Evolutionary conservation across 2,113 vertebrate species (phyloP), one percentile per base, ranked within the genome.

Genomic region (Gasterosteus aculeatus): DNA sequence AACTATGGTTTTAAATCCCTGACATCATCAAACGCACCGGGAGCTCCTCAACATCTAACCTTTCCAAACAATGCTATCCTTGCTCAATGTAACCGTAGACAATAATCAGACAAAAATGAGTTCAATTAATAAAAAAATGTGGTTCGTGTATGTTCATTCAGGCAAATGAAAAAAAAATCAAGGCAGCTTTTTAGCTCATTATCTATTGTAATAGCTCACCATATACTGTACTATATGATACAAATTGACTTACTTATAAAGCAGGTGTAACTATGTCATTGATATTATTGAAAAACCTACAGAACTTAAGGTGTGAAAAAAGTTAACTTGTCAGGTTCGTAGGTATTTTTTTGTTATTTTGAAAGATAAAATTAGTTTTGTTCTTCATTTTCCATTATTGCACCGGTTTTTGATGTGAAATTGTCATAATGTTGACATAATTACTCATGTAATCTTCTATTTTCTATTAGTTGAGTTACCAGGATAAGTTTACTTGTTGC

Each of bases 401-500:
- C 87, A 89, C 88, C 72, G 64, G 72, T 88, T 88, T 86, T 88
- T 81, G 76, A 89, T 89, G 86, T 91, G 75, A 83, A 91, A 75
- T 87, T 85, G 75, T 87, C 77, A 77, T 80, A 70, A 83, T 80
- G 79, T 67, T 89, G 74, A 91, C 44, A 77, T 75, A 84, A 85
- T 88, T 82, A 90, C 86, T 86, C 61, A 18, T 87, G 88, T 91
- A 87, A 85, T 88, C 81, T 77, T 84, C 82, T 80, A 63, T 75
- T 90, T 26, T 90, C 79, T 91, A 89, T 89, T 90, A 89, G 87
- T 78, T 94, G 92, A 93, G 92, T 91, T 90, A 93, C 92, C 87
- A 85, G 89, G 92, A 92, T 94, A 94, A 94, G 90, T 94, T 83
- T 95, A 91, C 80, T 93, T 95, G 92, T 95, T 97, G 95, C 95